These are phyloP conservation scores for Coronaproctus castanopsis DNA, from an alignment of 2,888 invertebrate species.

Conservation along the genomic window DNA sequence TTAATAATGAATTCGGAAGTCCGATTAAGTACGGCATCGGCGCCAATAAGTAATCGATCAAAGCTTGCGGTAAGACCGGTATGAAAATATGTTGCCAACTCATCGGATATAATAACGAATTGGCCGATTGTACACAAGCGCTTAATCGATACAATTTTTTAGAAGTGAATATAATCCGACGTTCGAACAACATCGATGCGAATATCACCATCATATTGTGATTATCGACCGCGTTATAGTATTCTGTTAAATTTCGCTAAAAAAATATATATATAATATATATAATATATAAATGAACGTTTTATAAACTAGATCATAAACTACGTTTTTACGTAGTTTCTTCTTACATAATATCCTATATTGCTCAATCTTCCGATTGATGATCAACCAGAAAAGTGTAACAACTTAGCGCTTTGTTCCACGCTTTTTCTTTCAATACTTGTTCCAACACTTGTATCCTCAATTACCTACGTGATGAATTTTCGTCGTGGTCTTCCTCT, in stretches of 20 bases:
- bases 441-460: no score
- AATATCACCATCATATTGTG: slow-evolving; percentile 89
- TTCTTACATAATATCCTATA: neutral
- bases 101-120: slow-evolving; percentile 90
- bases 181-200: slow-evolving; percentile 84
- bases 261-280: neutral
- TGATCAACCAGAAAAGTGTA: no score
- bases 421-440: no score
- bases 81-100: slow-evolving; percentile 98
- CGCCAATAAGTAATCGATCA: slow-evolving; percentile 75
- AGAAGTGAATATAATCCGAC: slow-evolving; percentile 82
- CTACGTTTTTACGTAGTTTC: no score
- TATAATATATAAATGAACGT: neutral
- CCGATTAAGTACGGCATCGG: slow-evolving; percentile 98
- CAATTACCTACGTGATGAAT: no score
- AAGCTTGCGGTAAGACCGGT: slow-evolving; percentile 62
- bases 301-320: no score
- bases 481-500: no score
- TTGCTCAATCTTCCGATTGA: no score
- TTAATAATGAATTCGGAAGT: slow-evolving; percentile 39
- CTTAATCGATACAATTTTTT: slow-evolving; percentile 71
- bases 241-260: slow-evolving; percentile 87
- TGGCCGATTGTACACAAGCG: slow-evolving; percentile 83
- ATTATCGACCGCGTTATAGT: slow-evolving; percentile 89
- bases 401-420: no score